Conservation (phyloP, 2,888 invertebrate genomes). For the Lasioglossum morio region DNA sequence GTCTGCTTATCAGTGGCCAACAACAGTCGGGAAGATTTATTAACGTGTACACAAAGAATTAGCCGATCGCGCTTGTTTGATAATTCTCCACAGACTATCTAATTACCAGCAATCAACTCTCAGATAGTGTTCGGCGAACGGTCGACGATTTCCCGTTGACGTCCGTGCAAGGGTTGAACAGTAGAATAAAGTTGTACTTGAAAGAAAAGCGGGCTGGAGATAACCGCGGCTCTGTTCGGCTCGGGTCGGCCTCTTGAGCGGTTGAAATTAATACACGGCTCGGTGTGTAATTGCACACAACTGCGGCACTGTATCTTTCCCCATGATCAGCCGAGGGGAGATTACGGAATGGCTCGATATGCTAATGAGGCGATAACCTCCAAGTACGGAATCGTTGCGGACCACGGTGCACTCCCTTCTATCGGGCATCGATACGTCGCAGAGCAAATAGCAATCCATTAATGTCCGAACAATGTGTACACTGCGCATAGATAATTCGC, state of each 20-base stretch:
- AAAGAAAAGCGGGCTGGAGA: neutral
- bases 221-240: neutral
- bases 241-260: neutral
- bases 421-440: slow-evolving; percentile 59
- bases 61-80: neutral
- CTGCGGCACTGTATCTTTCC: slow-evolving; percentile 30
- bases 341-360: slow-evolving; percentile 61
- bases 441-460: slow-evolving; percentile 66
- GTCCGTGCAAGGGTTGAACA: neutral
- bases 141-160: slow-evolving; percentile 5
- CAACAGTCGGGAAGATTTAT: neutral
- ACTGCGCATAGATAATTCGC: slow-evolving; percentile 68
- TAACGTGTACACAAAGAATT: neutral
- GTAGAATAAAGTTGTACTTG: neutral
- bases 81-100: neutral
- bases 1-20: neutral
- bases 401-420: slow-evolving; percentile 28
- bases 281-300: slow-evolving; percentile 27
- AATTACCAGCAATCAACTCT: neutral
- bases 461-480: slow-evolving; percentile 68
- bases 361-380: slow-evolving; percentile 69
- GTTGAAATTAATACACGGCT: slow-evolving; percentile 36
- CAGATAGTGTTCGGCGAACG: neutral
- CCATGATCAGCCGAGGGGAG: slow-evolving; percentile 39
- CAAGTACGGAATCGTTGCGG: slow-evolving; percentile 41